Evolutionary conservation across 2,113 vertebrate genomes (phyloP).

Genomic region (Lepus europaeus): DNA sequence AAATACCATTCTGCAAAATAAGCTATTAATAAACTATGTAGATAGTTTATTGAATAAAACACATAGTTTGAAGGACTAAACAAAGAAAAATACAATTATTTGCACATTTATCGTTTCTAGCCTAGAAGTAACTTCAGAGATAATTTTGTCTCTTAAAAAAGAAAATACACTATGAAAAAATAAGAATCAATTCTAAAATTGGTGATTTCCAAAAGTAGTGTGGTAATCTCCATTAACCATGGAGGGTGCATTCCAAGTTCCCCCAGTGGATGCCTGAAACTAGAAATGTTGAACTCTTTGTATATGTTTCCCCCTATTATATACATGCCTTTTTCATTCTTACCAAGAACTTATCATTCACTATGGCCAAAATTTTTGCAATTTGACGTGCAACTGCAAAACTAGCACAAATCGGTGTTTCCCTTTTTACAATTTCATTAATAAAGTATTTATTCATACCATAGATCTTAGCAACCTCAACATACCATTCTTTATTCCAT

Average conservation of each 20-base stretch:
- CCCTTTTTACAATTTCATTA: neutral
- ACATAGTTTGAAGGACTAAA: neutral
- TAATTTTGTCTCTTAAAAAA: neutral
- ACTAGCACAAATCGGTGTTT: neutral
- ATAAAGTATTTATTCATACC: neutral
- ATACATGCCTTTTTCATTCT: neutral
- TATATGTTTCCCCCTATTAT: neutral
- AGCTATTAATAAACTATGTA: neutral
- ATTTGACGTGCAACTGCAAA: neutral
- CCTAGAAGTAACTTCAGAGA: neutral
- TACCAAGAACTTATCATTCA: neutral
- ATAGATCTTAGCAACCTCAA: neutral
- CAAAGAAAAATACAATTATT: neutral
- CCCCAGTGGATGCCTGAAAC: neutral
- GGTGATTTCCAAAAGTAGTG: neutral
- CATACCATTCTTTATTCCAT: neutral
- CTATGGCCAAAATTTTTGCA: neutral
- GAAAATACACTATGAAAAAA: neutral
- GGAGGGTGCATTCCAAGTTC: neutral
- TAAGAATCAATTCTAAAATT: neutral
- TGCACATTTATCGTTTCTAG: neutral
- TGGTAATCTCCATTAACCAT: too few species aligned
- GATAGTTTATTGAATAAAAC: neutral
- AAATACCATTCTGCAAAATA: neutral
- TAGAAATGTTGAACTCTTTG: neutral